Conservation (phyloP, 2,888 invertebrate genomes). For the Drosophila cognata region DNA sequence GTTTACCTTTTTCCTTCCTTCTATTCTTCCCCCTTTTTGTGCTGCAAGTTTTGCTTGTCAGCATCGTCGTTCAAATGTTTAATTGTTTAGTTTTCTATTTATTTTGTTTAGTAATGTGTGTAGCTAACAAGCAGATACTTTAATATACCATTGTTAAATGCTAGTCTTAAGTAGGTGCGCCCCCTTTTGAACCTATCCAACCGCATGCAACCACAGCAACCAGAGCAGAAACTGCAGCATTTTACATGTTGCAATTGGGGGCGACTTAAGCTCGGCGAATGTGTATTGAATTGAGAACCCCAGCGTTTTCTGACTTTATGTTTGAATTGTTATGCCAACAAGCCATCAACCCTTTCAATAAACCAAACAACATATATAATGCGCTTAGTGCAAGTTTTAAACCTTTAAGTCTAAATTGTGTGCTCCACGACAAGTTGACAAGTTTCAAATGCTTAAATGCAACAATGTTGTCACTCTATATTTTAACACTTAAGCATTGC, state of each 20-base stretch:
- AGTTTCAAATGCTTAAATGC: not conserved
- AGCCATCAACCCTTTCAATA: constrained; percentile 16
- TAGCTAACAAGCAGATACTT: constrained; percentile 50
- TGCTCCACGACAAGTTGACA: constrained; percentile 1
- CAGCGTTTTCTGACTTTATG: constrained; percentile 9
- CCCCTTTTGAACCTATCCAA: constrained; percentile 20
- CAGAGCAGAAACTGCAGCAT: constrained; percentile 23
- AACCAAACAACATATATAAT: not conserved
- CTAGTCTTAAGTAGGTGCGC: constrained; percentile 41
- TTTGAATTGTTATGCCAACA: constrained; percentile 20
- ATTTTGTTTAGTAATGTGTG: constrained; percentile 24
- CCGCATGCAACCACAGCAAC: constrained; percentile 45
- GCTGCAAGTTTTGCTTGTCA: constrained; percentile 2
- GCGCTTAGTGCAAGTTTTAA: not conserved
- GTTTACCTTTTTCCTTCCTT: constrained; percentile 1
- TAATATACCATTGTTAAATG: constrained; percentile 16
- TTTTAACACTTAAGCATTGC: not conserved
- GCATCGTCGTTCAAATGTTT: constrained; percentile 4
- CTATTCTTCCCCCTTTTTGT: not conserved
- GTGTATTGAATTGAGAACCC: constrained; percentile 23
- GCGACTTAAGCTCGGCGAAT: constrained; percentile 18
- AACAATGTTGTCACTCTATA: not conserved
- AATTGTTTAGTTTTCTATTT: not conserved
- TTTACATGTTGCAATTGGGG: constrained; percentile 6
- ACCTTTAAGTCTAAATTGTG: not conserved